phyloP scores from a whole-genome alignment of 2,797 vertebrate genomes.

The Channallabes apus region DNA sequence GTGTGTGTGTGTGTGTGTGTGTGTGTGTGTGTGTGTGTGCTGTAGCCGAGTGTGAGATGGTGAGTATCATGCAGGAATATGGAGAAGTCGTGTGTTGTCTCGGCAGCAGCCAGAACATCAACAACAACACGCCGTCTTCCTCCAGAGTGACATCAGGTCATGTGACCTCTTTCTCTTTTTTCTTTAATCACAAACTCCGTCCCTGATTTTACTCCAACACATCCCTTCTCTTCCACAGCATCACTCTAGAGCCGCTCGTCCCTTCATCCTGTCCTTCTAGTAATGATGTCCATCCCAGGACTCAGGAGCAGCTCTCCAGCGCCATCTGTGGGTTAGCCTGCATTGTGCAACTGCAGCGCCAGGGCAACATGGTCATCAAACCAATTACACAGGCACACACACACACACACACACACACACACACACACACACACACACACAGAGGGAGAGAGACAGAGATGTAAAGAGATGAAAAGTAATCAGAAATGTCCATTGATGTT shows the following conservation, averaged over 20 bases:
- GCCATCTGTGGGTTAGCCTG: conserved; percentile 53
- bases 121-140: conserved; percentile 54
- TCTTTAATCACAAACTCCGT: neutral
- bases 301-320: conserved; percentile 41
- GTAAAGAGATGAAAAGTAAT: neutral
- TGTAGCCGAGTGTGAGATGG: conserved; percentile 52
- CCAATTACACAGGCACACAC: conserved; percentile 55
- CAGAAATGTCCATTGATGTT: too few relatives aligned
- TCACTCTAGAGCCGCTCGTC: conserved; percentile 48
- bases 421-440: neutral
- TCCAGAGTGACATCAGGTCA: conserved; percentile 60
- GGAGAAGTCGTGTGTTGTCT: conserved; percentile 59
- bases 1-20: conserved; percentile 19
- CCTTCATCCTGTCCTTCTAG: conserved; percentile 23
- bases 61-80: conserved; percentile 57
- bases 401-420: neutral
- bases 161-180: conserved; percentile 21
- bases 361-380: conserved; percentile 44
- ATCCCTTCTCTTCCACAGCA: conserved; percentile 14
- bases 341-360: conserved; percentile 42
- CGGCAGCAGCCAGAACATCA: conserved; percentile 52
- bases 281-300: neutral
- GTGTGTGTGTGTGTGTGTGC: conserved; percentile 28
- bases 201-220: too few relatives aligned
- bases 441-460: neutral